Evolutionary conservation across 2,113 vertebrate species (phyloP), one percentile per base, ranked within the genome.

Genomic region (Boulengeromyrus knoepffleri): DNA sequence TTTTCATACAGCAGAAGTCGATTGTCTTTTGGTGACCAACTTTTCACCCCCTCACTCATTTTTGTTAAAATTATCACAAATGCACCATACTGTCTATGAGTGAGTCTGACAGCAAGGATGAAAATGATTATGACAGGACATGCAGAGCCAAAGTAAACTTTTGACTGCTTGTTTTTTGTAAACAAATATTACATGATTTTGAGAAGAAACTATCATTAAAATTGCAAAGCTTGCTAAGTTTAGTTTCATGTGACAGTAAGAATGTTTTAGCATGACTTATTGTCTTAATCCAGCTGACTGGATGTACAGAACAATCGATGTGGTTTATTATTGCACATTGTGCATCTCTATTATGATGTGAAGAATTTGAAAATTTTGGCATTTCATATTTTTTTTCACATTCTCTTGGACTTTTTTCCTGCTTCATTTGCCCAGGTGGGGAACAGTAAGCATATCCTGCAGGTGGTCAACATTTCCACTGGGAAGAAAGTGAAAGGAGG

Each of bases 391-490:
- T 21, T 31, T 13, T 31, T 27, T 87, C 36, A 21, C 53, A 27
- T 1, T 3, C 6, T 70, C 27, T 53, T n/a, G 39, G 7, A 49
- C 83, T n/a, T 90, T 90, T 24, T 87, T 39, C 13, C 85, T 66
- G 0, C 0, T 49, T 89, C 90, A 66, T 91, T 87, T 91, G 58
- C 89, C 70, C 94, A 98, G 98, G 97, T 98, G 91, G 98, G 98
- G 53, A 99, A 98, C 58, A 96, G 96, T 92, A 97, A 97, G 94
- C 97, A 98, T 91, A 96, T 97, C 66, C 94, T 99, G 90, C 97
- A 98, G 3, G 98, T 98, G 90, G 95, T 98, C 90, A 98, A 99
- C 95, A 98, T 99, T 95, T 98, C 98, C 90, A 99, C 97, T 0
- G 97, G 97, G 85, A 98, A 98, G 93, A 97, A 98, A 85, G 97